These are phyloP conservation scores for Aeoliscus strigatus DNA, from an alignment of 2,797 vertebrate species.

Conservation along the genomic window DNA sequence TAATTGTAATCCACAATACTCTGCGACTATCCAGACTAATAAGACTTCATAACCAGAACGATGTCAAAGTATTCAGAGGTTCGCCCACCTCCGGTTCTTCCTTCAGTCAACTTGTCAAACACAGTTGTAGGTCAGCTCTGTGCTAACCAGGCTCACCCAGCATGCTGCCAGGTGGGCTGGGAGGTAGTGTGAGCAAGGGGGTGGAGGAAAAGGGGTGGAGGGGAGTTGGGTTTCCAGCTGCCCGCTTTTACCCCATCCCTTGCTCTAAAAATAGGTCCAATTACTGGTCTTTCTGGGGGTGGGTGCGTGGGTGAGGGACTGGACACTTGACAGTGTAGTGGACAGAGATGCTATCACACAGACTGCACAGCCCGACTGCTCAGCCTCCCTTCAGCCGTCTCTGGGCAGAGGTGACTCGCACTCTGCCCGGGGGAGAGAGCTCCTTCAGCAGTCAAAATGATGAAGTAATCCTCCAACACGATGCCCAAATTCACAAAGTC, in stretches of 20 bases:
- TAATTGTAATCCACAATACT: slow-evolving; percentile 24
- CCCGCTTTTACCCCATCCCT: slow-evolving; percentile 82
- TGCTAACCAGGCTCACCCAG: slow-evolving; percentile 50
- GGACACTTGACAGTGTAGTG: slow-evolving; percentile 39
- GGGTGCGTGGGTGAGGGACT: no score
- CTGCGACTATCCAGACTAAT: slow-evolving; percentile 14
- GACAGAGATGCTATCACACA: slow-evolving; percentile 40
- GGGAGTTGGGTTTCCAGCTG: slow-evolving; percentile 74
- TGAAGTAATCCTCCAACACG: slow-evolving; percentile 23
- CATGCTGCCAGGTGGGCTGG: slow-evolving; percentile 52
- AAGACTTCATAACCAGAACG: slow-evolving; percentile 22
- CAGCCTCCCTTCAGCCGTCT: slow-evolving; percentile 34
- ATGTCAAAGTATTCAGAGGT: slow-evolving; percentile 10
- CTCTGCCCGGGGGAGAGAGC: slow-evolving; percentile 8
- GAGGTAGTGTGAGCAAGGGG: slow-evolving; percentile 46
- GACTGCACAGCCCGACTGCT: slow-evolving; percentile 14
- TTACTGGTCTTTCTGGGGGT: slow-evolving; percentile 56
- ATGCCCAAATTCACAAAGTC: slow-evolving; percentile 32
- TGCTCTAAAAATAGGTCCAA: slow-evolving; percentile 75
- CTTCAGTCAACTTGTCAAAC: slow-evolving; percentile 3
- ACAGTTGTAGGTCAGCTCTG: slow-evolving; percentile 10
- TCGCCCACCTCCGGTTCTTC: slow-evolving; percentile 12
- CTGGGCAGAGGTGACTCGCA: slow-evolving; percentile 31
- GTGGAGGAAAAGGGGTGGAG: slow-evolving; percentile 66
- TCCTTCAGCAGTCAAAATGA: slow-evolving; percentile 22